Percentiles rank a stretch among this genome's conserved stretches.
Conservation (phyloP, 2,888 invertebrate genomes). For the Drosophila mercatorum region DNA sequence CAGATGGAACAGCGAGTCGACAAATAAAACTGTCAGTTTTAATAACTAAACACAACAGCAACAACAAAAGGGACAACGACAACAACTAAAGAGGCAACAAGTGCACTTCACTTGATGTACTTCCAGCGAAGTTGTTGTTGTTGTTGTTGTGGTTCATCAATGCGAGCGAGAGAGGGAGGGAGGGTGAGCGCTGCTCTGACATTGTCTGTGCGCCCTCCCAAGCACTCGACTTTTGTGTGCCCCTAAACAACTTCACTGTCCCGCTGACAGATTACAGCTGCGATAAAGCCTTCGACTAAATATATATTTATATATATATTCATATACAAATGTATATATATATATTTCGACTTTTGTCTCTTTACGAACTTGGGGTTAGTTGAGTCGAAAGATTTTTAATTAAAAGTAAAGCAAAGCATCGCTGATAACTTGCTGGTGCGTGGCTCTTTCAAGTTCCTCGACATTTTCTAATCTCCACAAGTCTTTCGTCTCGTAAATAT, state of each 20-base stretch:
- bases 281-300: constrained; percentile 59
- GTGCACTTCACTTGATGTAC: constrained; percentile 65
- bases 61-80: constrained; percentile 21
- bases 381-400: constrained; percentile 56
- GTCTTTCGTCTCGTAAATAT: constrained; percentile 64
- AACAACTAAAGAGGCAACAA: constrained; percentile 42
- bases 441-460: constrained; percentile 21
- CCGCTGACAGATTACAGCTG: constrained; percentile 79
- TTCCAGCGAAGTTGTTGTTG: constrained; percentile 37
- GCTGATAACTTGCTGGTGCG: constrained; percentile 55
- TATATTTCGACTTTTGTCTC: constrained; percentile 33
- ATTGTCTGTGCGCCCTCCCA: constrained; percentile 36
- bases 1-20: constrained; percentile 50
- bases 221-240: constrained; percentile 42
- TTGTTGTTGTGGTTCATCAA: constrained; percentile 41
- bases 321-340: not conserved
- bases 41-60: constrained; percentile 71
- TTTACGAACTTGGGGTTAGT: constrained; percentile 20
- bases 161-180: not conserved
- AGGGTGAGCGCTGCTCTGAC: not conserved
- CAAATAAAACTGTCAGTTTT: constrained; percentile 82
- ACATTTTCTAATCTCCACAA: constrained; percentile 37
- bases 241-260: constrained; percentile 41
- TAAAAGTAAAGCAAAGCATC: constrained; percentile 59
- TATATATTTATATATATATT: not conserved